These are phyloP conservation scores for Ophraella communa DNA, from an alignment of 2,888 invertebrate species.

Conservation along the genomic window DNA sequence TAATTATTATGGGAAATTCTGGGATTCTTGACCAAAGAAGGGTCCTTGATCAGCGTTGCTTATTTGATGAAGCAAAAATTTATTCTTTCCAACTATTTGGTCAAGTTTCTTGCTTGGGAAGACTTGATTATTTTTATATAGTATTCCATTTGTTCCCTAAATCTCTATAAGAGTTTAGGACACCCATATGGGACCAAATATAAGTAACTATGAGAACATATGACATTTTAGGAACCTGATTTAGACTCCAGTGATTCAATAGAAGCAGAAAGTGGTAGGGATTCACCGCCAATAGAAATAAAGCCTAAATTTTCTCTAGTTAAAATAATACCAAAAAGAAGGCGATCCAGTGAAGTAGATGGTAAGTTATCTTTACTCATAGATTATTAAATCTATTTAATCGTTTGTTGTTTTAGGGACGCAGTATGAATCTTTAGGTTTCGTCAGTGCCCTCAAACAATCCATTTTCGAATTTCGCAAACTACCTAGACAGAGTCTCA, in stretches of 20 bases:
- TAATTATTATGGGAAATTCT: no score
- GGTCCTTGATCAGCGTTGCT: no score
- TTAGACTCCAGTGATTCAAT: slow-evolving; percentile 52
- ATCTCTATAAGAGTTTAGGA: no score
- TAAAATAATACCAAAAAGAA: slow-evolving; percentile 34
- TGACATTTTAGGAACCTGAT: slow-evolving; percentile 47
- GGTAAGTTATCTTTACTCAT: slow-evolving; percentile 34
- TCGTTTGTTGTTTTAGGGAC: slow-evolving; percentile 34
- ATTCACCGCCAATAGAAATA: slow-evolving; percentile 46
- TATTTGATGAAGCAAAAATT: no score
- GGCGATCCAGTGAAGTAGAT: slow-evolving; percentile 36
- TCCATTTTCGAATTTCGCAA: slow-evolving; percentile 48
- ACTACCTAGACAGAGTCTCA: slow-evolving; percentile 62
- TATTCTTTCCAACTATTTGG: no score
- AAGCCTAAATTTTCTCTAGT: slow-evolving; percentile 38
- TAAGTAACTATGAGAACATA: no score
- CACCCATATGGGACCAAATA: no score
- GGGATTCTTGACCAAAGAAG: no score
- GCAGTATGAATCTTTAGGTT: slow-evolving; percentile 37
- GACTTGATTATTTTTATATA: no score
- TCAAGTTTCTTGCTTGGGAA: no score
- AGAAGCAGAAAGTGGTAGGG: slow-evolving; percentile 52
- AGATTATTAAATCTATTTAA: no score
- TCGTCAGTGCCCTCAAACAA: slow-evolving; percentile 42
- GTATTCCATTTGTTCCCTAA: no score